Percentiles rank a stretch among this genome's conserved stretches.
Conservation (phyloP, 2,113 vertebrate genomes). For the Eira barbara region DNA sequence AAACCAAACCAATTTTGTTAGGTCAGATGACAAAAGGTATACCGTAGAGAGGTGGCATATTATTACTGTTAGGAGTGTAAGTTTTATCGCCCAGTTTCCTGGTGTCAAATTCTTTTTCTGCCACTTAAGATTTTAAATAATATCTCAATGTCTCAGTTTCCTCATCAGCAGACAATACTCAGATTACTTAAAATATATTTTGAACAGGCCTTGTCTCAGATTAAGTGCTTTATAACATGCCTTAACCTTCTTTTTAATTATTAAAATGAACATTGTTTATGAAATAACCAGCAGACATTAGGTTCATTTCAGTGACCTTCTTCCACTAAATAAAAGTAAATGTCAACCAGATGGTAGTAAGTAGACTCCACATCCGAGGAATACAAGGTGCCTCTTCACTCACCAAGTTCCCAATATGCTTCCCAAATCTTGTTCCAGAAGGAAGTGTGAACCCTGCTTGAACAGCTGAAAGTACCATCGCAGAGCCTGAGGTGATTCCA, state of each 20-base stretch:
- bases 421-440: not conserved
- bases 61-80: not conserved
- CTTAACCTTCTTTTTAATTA: not conserved
- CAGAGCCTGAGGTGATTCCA: not conserved
- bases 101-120: not conserved
- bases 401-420: not conserved
- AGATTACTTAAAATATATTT: not conserved
- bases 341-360: not conserved
- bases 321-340: not conserved
- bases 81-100: not conserved
- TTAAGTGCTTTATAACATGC: not conserved
- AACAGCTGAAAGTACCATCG: accelerated
- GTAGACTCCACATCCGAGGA: not conserved
- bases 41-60: not conserved
- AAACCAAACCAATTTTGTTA: not conserved
- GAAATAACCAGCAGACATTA: not conserved
- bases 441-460: not conserved
- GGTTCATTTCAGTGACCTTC: not conserved
- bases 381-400: not conserved
- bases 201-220: not conserved
- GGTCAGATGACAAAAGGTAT: not conserved
- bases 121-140: not conserved
- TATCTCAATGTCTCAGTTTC: not conserved
- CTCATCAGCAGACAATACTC: not conserved
- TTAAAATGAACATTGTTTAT: not conserved